phyloP scores from a whole-genome alignment of 2,888 invertebrate species.

The Stictocephala bisonia region DNA sequence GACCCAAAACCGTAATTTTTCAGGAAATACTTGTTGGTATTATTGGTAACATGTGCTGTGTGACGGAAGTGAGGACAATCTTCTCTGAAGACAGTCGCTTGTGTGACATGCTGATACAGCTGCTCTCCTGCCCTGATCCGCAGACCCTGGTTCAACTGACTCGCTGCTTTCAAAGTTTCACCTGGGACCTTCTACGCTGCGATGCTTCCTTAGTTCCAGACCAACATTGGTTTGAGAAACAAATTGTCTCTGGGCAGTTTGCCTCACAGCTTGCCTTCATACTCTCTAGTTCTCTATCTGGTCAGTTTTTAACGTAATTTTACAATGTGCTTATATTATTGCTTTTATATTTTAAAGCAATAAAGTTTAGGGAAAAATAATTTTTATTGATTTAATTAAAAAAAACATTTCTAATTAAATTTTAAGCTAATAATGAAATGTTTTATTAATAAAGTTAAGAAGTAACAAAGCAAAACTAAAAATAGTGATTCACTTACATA shows the following conservation, averaged over 20 bases:
- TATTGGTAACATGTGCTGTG: constrained; percentile 84
- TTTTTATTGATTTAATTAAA: too few species aligned
- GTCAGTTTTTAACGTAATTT: constrained; percentile 61
- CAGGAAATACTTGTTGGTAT: constrained; percentile 87
- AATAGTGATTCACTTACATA: too few species aligned
- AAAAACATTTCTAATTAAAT: too few species aligned
- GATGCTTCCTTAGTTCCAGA: constrained; percentile 54
- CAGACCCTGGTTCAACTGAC: constrained; percentile 79
- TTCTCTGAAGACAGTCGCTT: constrained; percentile 63
- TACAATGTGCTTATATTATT: constrained; percentile 13
- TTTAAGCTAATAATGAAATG: too few species aligned
- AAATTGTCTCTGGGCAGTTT: constrained; percentile 46
- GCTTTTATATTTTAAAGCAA: too few species aligned
- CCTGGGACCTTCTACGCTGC: constrained; percentile 60
- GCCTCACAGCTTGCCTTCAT: constrained; percentile 73
- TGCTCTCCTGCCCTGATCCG: constrained; percentile 74
- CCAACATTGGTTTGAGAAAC: constrained; percentile 54
- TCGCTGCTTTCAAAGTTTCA: constrained; percentile 68
- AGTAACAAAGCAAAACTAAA: too few species aligned
- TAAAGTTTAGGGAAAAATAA: too few species aligned
- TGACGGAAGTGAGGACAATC: constrained; percentile 66
- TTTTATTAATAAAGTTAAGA: too few species aligned
- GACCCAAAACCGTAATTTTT: neutral
- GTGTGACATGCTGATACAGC: constrained; percentile 66
- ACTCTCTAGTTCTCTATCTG: constrained; percentile 78